These are phyloP conservation scores for Larimichthys polyactis DNA, from an alignment of 2,113 vertebrate species.

Conservation along the genomic window DNA sequence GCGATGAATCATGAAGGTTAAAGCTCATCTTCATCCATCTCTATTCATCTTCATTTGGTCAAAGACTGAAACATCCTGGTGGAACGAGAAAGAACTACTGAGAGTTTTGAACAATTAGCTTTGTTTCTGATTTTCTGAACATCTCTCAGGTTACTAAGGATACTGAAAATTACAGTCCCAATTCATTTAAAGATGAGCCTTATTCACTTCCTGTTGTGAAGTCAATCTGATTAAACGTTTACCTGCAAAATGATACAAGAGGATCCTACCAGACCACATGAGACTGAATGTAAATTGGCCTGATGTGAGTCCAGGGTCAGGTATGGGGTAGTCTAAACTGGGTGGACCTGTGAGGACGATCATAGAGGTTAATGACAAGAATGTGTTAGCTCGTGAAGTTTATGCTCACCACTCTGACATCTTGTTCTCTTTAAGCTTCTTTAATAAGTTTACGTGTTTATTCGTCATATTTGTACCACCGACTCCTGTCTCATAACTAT, in stretches of 20 bases:
- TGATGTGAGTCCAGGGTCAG: no score
- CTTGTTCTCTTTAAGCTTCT: no score
- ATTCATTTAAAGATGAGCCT: background rate
- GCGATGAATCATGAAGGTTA: slow-evolving; percentile 49
- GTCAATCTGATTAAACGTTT: background rate
- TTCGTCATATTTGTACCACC: no score
- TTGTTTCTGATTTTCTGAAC: background rate
- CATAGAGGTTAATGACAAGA: no score
- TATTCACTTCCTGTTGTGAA: background rate
- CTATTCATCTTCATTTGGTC: slow-evolving; percentile 39
- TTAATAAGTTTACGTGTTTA: no score
- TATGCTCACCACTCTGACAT: no score
- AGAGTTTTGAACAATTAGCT: background rate
- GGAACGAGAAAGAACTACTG: background rate
- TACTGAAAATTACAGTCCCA: background rate
- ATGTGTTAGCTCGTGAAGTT: no score
- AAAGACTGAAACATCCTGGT: background rate
- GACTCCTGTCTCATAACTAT: no score
- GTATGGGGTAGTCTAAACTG: no score
- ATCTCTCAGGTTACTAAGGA: background rate
- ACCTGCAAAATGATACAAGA: background rate
- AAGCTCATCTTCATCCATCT: slow-evolving; percentile 1
- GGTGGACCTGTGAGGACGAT: no score
- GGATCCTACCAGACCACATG: no score
- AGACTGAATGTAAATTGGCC: background rate